These are phyloP conservation scores for Percopsis omiscomaycus DNA, from an alignment of 2,797 vertebrate species.

Conservation along the genomic window DNA sequence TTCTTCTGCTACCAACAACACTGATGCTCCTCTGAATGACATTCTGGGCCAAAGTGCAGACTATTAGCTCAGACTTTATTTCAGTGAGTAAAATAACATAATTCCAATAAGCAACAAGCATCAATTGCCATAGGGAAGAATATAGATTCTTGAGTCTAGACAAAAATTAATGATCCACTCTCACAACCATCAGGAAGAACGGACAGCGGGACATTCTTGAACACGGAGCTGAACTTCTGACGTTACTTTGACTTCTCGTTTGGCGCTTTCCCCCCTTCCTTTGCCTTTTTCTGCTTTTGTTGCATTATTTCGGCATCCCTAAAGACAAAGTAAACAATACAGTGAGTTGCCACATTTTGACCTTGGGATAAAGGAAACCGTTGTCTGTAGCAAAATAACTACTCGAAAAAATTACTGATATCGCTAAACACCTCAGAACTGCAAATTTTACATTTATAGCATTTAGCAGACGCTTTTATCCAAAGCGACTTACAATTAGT, in stretches of 20 bases:
- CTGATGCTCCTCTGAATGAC: slow-evolving; percentile 45
- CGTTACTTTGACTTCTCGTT: slow-evolving; percentile 82
- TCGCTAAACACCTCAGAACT: too few species aligned
- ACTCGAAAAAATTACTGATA: too few species aligned
- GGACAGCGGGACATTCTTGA: slow-evolving; percentile 43
- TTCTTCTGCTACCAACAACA: slow-evolving; percentile 52
- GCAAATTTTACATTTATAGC: too few species aligned
- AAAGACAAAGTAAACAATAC: slow-evolving; percentile 12
- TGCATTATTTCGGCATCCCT: slow-evolving; percentile 98
- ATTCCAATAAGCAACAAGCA: slow-evolving; percentile 52
- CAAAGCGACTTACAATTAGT: too few species aligned
- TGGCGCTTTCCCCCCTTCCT: slow-evolving; percentile 69
- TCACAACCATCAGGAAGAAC: slow-evolving; percentile 66
- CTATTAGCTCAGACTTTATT: slow-evolving; percentile 49
- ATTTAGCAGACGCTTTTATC: too few species aligned
- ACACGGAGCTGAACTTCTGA: slow-evolving; percentile 32
- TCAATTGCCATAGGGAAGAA: slow-evolving; percentile 59
- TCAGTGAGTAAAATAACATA: slow-evolving; percentile 58
- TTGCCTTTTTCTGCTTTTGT: slow-evolving; percentile 90
- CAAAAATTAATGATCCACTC: slow-evolving; percentile 57
- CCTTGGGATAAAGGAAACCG: slow-evolving; percentile 1
- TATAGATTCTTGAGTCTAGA: slow-evolving; percentile 61
- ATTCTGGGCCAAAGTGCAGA: slow-evolving; percentile 56
- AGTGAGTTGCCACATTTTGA: neutral
- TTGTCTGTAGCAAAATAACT: neutral